Conservation (phyloP, 1,140 invertebrate species). For the Mercenaria mercenaria region DNA sequence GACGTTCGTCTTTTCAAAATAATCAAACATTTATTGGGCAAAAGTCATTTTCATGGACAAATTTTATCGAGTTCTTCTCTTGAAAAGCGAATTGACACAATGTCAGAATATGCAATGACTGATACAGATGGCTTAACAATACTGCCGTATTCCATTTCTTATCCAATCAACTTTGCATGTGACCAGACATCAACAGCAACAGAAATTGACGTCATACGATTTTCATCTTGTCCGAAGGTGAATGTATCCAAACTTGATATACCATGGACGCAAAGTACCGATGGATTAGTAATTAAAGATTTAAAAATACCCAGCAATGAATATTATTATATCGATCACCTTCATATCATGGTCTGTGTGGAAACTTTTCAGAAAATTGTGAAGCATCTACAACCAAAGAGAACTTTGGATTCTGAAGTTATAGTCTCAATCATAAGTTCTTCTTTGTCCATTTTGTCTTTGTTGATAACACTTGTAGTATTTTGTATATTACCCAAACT, state of each 20-base stretch:
- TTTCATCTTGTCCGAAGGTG: neutral
- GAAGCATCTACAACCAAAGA: neutral
- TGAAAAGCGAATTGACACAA: neutral
- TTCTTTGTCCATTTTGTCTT: neutral
- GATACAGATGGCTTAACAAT: neutral
- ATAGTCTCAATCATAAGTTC: neutral
- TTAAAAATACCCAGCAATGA: neutral
- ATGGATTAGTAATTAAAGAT: neutral
- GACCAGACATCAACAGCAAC: neutral
- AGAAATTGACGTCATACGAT: neutral
- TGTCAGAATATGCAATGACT: neutral
- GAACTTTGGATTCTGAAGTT: neutral
- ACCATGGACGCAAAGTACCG: neutral
- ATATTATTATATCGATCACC: neutral
- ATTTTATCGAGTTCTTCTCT: neutral
- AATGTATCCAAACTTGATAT: neutral
- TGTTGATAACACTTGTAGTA: neutral
- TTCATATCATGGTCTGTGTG: neutral
- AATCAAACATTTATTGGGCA: neutral
- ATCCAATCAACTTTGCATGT: neutral
- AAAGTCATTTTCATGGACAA: neutral
- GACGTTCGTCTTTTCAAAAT: neutral
- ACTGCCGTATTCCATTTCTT: neutral
- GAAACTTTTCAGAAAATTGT: neutral
- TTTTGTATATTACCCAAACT: neutral